Evolutionary conservation across 2,113 vertebrate genomes (phyloP).

Genomic region (Trinectes maculatus): DNA sequence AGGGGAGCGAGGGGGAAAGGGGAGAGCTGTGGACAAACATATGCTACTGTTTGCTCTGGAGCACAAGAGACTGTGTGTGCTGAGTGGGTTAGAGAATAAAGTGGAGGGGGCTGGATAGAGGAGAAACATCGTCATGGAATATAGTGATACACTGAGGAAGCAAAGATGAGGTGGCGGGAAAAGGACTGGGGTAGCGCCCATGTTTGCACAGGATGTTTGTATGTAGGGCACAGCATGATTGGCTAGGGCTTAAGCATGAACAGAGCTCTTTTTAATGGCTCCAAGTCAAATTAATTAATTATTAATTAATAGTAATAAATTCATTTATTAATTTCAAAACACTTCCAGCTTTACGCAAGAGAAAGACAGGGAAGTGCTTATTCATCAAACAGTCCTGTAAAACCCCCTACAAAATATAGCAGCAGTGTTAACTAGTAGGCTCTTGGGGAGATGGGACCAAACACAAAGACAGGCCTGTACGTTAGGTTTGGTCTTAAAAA

Average conservation of each 20-base stretch:
- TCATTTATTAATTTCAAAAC: too few relatives aligned
- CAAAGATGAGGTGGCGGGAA: conserved; percentile 37
- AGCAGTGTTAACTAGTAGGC: not conserved
- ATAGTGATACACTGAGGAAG: conserved; percentile 22
- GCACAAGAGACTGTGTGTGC: conserved; percentile 60
- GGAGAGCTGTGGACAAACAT: conserved; percentile 23
- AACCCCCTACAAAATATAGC: not conserved
- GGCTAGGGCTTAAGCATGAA: conserved; percentile 9
- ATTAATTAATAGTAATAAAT: too few relatives aligned
- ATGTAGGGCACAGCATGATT: not conserved
- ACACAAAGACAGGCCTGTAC: not conserved
- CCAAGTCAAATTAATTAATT: not conserved
- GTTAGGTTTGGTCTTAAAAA: not conserved
- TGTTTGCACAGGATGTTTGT: conserved; percentile 66
- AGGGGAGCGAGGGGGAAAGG: conserved; percentile 4
- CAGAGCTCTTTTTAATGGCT: conserved; percentile 54
- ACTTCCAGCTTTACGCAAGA: too few relatives aligned
- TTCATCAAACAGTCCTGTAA: not conserved
- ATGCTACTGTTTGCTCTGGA: conserved; percentile 50
- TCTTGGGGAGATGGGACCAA: not conserved
- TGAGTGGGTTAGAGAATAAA: conserved; percentile 4
- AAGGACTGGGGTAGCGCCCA: conserved; percentile 41
- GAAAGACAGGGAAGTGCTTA: too few relatives aligned
- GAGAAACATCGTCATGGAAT: conserved; percentile 49
- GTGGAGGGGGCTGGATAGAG: conserved; percentile 21